phyloP scores from a whole-genome alignment of 2,797 vertebrate species.

The Chiroxiphia lanceolata region DNA sequence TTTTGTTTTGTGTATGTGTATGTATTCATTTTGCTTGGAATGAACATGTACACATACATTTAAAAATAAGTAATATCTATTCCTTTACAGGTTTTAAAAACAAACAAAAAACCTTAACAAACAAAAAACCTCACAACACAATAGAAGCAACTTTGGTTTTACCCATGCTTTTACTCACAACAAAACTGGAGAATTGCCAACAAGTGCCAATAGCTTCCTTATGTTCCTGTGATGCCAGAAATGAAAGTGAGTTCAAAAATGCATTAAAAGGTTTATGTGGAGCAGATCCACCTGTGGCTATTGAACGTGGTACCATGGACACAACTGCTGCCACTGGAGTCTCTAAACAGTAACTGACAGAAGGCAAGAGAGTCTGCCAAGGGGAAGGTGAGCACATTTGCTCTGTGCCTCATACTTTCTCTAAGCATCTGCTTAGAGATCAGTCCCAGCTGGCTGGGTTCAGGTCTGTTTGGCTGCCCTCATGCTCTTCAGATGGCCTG shows the following conservation, averaged over 20 bases:
- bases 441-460: neutral
- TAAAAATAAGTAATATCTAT: neutral
- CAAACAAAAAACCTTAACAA: neutral
- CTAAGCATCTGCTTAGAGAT: neutral
- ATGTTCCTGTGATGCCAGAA: neutral
- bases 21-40: neutral
- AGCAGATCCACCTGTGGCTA: neutral
- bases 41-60: neutral
- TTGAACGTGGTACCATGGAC: neutral
- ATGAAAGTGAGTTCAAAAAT: neutral
- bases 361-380: neutral
- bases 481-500: neutral
- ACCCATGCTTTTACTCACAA: neutral
- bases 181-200: neutral
- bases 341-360: neutral
- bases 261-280: neutral
- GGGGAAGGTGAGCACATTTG: neutral
- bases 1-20: no score
- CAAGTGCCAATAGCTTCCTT: fast-evolving
- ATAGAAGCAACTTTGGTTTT: neutral
- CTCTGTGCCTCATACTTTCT: neutral
- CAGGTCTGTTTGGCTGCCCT: neutral
- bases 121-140: neutral
- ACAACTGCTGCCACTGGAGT: neutral
- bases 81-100: neutral